A percentile compares a stretch with the other conserved stretches of the same genome.
phyloP scores from a whole-genome alignment of 2,113 vertebrate species.

The Nycticorax nycticorax region DNA sequence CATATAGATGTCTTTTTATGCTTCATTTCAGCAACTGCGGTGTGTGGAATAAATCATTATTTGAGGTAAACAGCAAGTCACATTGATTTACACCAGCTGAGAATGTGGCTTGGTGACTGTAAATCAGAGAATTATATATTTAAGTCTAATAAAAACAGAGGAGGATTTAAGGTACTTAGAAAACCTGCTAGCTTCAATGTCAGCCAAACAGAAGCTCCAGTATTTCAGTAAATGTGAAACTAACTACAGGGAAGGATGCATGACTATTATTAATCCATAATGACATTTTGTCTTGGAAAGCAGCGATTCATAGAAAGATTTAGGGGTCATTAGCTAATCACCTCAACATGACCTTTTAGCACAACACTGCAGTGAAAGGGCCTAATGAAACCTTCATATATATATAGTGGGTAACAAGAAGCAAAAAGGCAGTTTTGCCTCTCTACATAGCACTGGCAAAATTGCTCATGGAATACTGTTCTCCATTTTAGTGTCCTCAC shows the following conservation, averaged over 20 bases:
- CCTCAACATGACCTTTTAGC: background rate
- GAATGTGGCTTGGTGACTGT: background rate
- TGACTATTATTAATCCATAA: background rate
- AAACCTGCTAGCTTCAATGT: background rate
- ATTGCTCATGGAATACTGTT: background rate
- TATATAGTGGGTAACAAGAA: background rate
- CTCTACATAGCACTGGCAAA: background rate
- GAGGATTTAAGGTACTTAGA: background rate
- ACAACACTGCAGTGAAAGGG: background rate
- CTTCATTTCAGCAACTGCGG: background rate
- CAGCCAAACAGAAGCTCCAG: background rate
- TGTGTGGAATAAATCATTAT: background rate
- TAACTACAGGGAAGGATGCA: background rate
- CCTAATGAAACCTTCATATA: background rate
- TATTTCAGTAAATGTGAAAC: background rate
- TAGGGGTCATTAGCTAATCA: background rate
- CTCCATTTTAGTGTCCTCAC: accelerated
- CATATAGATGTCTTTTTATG: background rate
- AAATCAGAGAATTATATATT: background rate
- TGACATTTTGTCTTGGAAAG: background rate
- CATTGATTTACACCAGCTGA: background rate
- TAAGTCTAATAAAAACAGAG: background rate
- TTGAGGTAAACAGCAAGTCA: slow-evolving; percentile 11
- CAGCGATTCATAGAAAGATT: background rate
- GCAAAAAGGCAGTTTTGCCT: accelerated